A percentile compares a stretch with the other conserved stretches of the same genome.
Evolutionary conservation across 2,797 vertebrate genomes (phyloP).

Genomic region (Microctenopoma steveboyesi): DNA sequence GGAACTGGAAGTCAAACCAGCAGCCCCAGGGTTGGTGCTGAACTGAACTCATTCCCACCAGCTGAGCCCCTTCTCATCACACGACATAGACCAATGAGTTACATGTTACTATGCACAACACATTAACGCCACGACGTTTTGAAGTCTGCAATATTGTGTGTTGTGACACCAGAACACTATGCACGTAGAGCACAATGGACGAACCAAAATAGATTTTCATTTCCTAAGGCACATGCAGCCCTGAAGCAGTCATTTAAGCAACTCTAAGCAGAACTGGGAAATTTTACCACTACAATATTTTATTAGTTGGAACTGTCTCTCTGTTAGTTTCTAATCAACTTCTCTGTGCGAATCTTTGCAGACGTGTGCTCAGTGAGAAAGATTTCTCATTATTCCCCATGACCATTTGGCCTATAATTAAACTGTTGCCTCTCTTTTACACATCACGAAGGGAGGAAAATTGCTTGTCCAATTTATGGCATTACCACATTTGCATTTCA

Average conservation of each 20-base stretch:
- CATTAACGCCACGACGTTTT: neutral
- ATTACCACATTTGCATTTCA: constrained; percentile 49
- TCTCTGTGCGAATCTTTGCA: constrained; percentile 9
- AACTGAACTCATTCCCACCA: neutral
- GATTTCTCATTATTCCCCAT: constrained; percentile 1
- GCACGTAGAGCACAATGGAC: neutral
- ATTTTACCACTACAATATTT: neutral
- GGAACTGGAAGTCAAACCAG: no score
- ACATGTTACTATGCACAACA: neutral
- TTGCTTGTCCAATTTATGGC: constrained; percentile 27
- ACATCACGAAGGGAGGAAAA: constrained; percentile 40
- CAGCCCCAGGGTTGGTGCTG: no score
- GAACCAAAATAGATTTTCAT: neutral
- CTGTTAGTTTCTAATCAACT: constrained; percentile 8
- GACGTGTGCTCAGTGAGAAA: neutral
- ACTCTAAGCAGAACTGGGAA: neutral
- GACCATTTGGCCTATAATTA: constrained; percentile 51
- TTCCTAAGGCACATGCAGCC: neutral
- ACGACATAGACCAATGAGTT: neutral
- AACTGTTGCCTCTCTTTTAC: constrained; percentile 49
- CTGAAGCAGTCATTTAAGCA: neutral
- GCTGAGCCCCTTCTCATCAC: neutral
- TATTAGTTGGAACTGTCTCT: neutral
- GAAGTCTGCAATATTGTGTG: neutral
- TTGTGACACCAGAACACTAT: no score